These are phyloP conservation scores for Acanthurus leucopareius DNA, from an alignment of 2,797 vertebrate genomes.

Conservation along the genomic window DNA sequence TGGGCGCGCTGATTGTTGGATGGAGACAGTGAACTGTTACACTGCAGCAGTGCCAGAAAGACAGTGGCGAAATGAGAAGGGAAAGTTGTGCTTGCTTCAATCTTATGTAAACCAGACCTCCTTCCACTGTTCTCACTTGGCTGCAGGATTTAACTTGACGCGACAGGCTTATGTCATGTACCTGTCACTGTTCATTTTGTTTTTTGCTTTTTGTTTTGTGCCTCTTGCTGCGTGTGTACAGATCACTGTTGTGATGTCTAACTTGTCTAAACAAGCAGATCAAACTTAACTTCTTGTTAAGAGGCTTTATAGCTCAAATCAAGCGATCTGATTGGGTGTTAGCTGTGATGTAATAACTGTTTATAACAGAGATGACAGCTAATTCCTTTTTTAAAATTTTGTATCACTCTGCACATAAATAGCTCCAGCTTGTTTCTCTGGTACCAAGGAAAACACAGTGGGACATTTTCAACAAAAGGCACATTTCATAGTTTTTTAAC, in stretches of 20 bases:
- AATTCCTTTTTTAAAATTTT: too few species aligned
- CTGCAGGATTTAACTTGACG: slow-evolving; percentile 26
- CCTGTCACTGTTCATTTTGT: slow-evolving; percentile 31
- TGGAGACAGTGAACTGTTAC: slow-evolving; percentile 59
- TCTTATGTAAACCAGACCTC: slow-evolving; percentile 56
- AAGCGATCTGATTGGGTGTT: too few species aligned
- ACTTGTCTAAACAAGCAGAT: neutral
- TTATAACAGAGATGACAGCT: too few species aligned
- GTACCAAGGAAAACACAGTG: too few species aligned
- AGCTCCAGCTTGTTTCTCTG: too few species aligned
- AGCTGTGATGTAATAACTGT: too few species aligned
- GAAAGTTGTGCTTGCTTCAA: slow-evolving; percentile 54
- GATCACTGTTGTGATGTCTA: neutral
- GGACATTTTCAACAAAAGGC: too few species aligned
- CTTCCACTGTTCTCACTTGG: slow-evolving; percentile 29
- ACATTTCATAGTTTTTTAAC: too few species aligned
- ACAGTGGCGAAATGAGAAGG: slow-evolving; percentile 44
- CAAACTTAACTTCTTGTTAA: neutral
- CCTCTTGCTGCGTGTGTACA: neutral
- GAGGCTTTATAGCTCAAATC: too few species aligned
- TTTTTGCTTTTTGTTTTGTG: slow-evolving; percentile 3
- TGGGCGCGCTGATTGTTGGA: slow-evolving; percentile 51
- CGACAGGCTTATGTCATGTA: slow-evolving; percentile 36
- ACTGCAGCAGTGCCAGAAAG: slow-evolving; percentile 44
- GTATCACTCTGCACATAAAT: too few species aligned